Percentiles rank a stretch among this genome's conserved stretches.
phyloP scores from a whole-genome alignment of 1,140 invertebrate genomes.

The Lucilia sericata region DNA sequence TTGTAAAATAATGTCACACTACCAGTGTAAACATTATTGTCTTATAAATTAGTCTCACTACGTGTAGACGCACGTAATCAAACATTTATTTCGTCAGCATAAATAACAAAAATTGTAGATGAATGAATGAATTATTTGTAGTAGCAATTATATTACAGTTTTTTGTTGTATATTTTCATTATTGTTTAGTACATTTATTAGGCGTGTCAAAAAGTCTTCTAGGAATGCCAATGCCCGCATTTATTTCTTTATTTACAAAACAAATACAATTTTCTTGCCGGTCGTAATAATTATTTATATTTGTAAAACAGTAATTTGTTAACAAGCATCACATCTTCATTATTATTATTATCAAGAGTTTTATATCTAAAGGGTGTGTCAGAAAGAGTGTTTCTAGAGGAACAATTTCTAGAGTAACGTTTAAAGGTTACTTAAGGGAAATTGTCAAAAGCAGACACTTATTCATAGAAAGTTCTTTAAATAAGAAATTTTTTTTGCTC shows the following conservation, averaged over 20 bases:
- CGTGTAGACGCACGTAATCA: constrained; percentile 3
- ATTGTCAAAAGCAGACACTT: too few relatives aligned
- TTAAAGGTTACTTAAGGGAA: too few relatives aligned
- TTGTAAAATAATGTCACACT: too few relatives aligned
- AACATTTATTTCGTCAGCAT: background rate
- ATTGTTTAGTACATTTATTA: constrained; percentile 1
- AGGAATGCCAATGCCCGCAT: constrained; percentile 8
- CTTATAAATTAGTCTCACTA: background rate
- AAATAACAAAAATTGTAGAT: background rate
- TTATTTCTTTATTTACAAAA: constrained; percentile 13
- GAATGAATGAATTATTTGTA: constrained; percentile 22
- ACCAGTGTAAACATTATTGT: too few relatives aligned
- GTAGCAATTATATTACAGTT: background rate
- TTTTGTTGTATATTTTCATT: background rate
- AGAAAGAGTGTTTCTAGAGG: too few relatives aligned
- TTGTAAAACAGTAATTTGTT: background rate
- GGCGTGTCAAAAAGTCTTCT: background rate
- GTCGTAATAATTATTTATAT: background rate
- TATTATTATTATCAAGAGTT: background rate
- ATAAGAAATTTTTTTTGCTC: too few relatives aligned
- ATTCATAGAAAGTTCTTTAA: too few relatives aligned
- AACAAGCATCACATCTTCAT: constrained; percentile 24
- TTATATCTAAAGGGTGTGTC: too few relatives aligned
- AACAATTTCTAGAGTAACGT: too few relatives aligned
- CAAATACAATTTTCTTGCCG: background rate